Evolutionary conservation across 2,888 invertebrate species (phyloP), one percentile per base, ranked within the genome.

Genomic region (Rugalucina vietnamica): DNA sequence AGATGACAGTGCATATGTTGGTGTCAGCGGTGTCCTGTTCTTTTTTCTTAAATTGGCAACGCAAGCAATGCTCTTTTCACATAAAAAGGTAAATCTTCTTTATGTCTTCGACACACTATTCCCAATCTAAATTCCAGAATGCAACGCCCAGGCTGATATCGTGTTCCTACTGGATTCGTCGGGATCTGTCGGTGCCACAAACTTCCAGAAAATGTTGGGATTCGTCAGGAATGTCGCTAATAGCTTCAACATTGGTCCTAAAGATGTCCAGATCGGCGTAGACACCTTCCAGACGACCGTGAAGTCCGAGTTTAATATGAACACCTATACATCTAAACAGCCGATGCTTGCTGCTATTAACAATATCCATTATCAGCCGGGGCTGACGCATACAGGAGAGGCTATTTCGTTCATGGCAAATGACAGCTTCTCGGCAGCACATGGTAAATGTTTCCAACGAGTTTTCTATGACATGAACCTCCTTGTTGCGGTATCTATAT

Each of bases 91-190:
- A 18, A 12, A 12, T 12, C 18, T 8, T 18, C 8, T 43, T 43
- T 18, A 43, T 43, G 18, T 43, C 43, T 8, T 12, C 43, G 18
- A 43, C 8, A 12, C 60, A 60, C 60, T n/a, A 27, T 27, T 60
- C 8, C 60, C 27, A 14, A 50, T 34, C 3, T 43, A 0, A 36
- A 32, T 70, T 50, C 37, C 84, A 84, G 90, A 80, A 29, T 92
- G 91, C 82, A 89, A 89, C 0, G 91, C 90, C 18, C 85, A 90
- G 79, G 92, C 92, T 18, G 92, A 92, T 65, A 91, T 92, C 50
- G 90, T 92, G 21, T 92, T 92, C 85, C 84, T 92, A 18, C 84
- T 92, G 79, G 92, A 92, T 57, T 89, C 91, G 12, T 92, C 92
- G 5, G 92, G 92, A 21, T 91, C 91, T 70, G 92, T 92, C 8